Evolutionary conservation across 2,888 invertebrate species (phyloP).

Genomic region (Drosophila cognata): DNA sequence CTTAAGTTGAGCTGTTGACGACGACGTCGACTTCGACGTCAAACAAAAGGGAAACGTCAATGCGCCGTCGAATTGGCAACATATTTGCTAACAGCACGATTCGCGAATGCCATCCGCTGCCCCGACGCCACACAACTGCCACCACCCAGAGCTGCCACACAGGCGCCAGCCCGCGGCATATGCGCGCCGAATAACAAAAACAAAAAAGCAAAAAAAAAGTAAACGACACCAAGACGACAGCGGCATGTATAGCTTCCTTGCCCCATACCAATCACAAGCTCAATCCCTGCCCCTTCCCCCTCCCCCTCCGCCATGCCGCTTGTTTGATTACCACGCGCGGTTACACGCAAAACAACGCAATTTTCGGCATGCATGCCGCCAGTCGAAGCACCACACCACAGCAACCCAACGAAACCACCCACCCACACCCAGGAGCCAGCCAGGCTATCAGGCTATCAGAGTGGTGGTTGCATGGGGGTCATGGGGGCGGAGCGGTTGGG

Average conservation of each 20-base stretch:
- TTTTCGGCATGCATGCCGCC: slow-evolving; percentile 82
- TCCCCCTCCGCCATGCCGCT: slow-evolving; percentile 35
- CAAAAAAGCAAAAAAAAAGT: slow-evolving; percentile 6
- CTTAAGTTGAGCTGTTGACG: slow-evolving; percentile 78
- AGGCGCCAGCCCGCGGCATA: slow-evolving; percentile 67
- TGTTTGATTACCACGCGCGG: slow-evolving; percentile 84
- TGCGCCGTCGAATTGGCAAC: slow-evolving; percentile 82
- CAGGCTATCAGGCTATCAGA: slow-evolving; percentile 9
- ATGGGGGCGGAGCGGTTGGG: slow-evolving; percentile 17
- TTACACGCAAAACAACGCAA: slow-evolving; percentile 84
- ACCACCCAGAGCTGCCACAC: slow-evolving; percentile 6
- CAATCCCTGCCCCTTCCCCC: background rate
- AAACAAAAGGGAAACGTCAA: slow-evolving; percentile 78
- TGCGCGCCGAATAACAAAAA: slow-evolving; percentile 42
- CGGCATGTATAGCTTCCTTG: slow-evolving; percentile 55
- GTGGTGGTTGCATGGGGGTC: slow-evolving; percentile 25
- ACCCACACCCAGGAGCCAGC: slow-evolving; percentile 15
- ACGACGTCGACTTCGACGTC: slow-evolving; percentile 34
- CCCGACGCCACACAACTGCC: slow-evolving; percentile 2
- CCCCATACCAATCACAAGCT: background rate
- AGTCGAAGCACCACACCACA: slow-evolving; percentile 40
- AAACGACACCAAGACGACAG: slow-evolving; percentile 22
- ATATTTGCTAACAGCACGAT: slow-evolving; percentile 82
- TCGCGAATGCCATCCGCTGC: slow-evolving; percentile 34
- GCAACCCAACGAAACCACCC: background rate